Evolutionary conservation across 2,797 vertebrate genomes (phyloP), one percentile per base, ranked within the genome.

Genomic region (Cheirogaleus major): DNA sequence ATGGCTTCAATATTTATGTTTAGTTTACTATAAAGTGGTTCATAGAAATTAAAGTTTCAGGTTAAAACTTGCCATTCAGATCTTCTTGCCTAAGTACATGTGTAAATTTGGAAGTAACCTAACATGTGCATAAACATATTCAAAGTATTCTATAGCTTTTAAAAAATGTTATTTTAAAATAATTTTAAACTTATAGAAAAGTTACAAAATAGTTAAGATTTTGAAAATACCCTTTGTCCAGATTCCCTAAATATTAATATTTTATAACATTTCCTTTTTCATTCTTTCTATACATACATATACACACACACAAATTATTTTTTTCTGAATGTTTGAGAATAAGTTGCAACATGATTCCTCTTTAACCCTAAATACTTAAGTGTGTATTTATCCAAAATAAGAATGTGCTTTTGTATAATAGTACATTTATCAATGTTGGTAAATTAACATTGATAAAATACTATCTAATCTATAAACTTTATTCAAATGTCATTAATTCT

Each of bases 41-140:
- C 22, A 41, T 80, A 91, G 73, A 91, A 89, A 93, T 82, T 91
- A 86, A 88, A 78, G 5, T 86, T 97, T 92, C n/a, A 92, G 15
- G n/a, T 95, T 80, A 55, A 95, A 95, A 80, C 43, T 88, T 90
- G 75, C 35, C 69, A 91, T 89, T 95, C 61, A 92, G 18, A 78
- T 78, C n/a, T 90, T 93, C 20, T 70, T 88, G 12, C 48, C 15
- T 89, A 69, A 87, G 8, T 82, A 11, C 50, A 76, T 86, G 45
- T 81, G 27, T 85, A 91, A 95, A 93, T 83, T 43, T 86, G 10
- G 18, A 92, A 95, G 59, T 81, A 95, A 48, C 18, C 27, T 92
- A 83, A 79, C 50, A 7, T 63, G 12, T 83, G 22, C 14, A 90
- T 70, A 84, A 70, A 67, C 41, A 93, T 7, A 25, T 93, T 96